These are phyloP conservation scores for Guaruba guarouba DNA, from an alignment of 2,113 vertebrate species.

Conservation along the genomic window DNA sequence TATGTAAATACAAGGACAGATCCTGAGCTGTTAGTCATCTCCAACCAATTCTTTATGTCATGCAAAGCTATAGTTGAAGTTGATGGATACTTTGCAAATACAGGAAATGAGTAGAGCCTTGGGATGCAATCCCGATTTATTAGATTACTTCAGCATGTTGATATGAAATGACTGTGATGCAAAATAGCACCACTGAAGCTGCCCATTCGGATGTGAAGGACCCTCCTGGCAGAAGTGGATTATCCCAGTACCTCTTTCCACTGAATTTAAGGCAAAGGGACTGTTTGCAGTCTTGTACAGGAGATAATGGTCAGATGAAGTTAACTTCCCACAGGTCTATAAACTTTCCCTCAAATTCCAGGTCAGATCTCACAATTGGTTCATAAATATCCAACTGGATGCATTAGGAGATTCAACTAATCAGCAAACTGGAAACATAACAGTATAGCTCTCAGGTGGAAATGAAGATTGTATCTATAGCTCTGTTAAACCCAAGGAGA, in stretches of 20 bases:
- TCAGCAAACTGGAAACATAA: neutral
- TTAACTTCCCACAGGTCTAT: neutral
- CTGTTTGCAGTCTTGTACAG: rapidly evolving
- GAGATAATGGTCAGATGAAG: neutral
- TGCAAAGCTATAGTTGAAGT: neutral
- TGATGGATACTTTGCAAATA: neutral
- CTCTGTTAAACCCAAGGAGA: neutral
- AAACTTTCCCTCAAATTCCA: neutral
- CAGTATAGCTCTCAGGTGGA: neutral
- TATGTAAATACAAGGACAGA: neutral
- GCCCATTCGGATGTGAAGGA: neutral
- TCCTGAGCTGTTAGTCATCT: neutral
- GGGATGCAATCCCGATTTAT: neutral
- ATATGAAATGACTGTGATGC: neutral
- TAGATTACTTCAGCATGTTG: neutral
- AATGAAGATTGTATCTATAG: neutral
- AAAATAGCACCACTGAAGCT: neutral
- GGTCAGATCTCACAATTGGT: neutral
- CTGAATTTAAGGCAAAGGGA: neutral
- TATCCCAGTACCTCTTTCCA: neutral
- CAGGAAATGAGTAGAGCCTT: neutral
- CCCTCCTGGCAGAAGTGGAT: neutral
- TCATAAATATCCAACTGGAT: neutral
- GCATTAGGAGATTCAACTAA: neutral
- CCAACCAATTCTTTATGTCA: neutral